Evolutionary conservation across 2,113 vertebrate species (phyloP).

Genomic region (Bubo blakistoni): DNA sequence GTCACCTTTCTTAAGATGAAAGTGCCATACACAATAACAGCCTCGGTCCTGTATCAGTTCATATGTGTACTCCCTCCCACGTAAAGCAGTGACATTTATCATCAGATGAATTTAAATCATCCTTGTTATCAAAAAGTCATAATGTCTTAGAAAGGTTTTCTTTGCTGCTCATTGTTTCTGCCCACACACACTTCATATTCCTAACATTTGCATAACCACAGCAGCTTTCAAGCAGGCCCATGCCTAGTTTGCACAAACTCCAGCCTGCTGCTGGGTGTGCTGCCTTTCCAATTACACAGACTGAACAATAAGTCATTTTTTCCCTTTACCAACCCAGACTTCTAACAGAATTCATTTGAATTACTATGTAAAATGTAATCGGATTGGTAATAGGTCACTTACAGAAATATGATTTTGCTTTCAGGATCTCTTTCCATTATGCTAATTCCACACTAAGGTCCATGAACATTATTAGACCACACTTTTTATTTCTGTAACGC

Average conservation of each 20-base stretch:
- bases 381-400: slow-evolving; percentile 65
- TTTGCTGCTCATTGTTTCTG: slow-evolving; percentile 1
- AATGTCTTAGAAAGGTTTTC: not conserved
- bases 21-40: not conserved
- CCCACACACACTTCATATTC: slow-evolving; percentile 17
- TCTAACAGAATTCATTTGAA: slow-evolving; percentile 50
- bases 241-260: slow-evolving; percentile 4
- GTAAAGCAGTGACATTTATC: not conserved
- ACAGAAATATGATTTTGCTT: slow-evolving; percentile 47
- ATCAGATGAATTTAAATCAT: not conserved
- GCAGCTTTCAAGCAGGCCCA: slow-evolving; percentile 1
- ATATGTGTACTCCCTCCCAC: not conserved
- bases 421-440: slow-evolving; percentile 48
- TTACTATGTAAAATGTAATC: slow-evolving; percentile 55
- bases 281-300: not conserved
- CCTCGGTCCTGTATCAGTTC: not conserved
- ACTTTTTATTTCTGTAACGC: slow-evolving; percentile 40
- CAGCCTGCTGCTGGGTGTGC: not conserved
- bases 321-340: not conserved
- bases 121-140: not conserved
- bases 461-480: slow-evolving; percentile 1
- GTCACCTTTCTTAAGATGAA: not conserved
- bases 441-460: slow-evolving; percentile 59
- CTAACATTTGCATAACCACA: not conserved
- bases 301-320: slow-evolving; percentile 38